Percentiles rank a stretch among this genome's conserved stretches.
phyloP scores from a whole-genome alignment of 2,797 vertebrate genomes.

The Schizopygopsis pylzovi region DNA sequence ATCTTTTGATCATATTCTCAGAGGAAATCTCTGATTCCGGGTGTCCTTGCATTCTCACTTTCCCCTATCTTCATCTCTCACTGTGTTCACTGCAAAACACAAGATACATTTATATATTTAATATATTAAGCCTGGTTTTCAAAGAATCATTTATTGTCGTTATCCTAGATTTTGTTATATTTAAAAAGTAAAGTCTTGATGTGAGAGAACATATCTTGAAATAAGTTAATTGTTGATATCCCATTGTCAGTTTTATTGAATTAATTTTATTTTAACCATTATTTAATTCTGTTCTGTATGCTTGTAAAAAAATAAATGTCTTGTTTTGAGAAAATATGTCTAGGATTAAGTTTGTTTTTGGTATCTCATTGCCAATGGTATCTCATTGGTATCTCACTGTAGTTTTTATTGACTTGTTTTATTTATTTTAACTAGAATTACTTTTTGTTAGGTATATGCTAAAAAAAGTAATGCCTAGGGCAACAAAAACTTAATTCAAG shows the following conservation, averaged over 20 bases:
- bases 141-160: neutral
- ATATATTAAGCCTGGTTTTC: neutral
- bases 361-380: neutral
- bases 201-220: neutral
- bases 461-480: neutral
- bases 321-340: neutral
- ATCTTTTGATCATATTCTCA: conserved; percentile 71
- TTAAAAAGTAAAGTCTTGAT: neutral
- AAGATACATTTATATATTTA: neutral
- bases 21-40: conserved; percentile 71
- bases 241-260: neutral
- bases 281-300: neutral
- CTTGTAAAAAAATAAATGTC: neutral
- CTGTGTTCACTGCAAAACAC: neutral
- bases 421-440: neutral
- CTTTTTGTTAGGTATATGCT: neutral
- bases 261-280: neutral
- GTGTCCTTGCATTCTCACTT: neutral
- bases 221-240: neutral
- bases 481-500: neutral
- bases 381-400: neutral
- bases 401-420: neutral
- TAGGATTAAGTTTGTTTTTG: neutral
- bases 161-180: neutral
- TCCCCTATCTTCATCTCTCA: neutral